phyloP scores from a whole-genome alignment of 1,140 invertebrate genomes.

The Caenorhabditis remanei region DNA sequence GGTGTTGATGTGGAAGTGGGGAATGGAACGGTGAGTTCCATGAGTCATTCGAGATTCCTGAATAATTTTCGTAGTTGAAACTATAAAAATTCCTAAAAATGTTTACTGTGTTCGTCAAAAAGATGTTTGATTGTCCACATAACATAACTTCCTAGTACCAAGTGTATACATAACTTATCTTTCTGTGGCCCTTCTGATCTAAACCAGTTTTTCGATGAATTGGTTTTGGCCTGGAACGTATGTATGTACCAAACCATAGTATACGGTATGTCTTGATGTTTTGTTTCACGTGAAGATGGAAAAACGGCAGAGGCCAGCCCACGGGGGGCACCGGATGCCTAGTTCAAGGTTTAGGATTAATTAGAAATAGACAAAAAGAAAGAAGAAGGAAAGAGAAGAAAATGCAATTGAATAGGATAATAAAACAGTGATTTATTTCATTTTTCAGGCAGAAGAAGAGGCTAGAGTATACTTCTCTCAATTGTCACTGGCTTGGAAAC shows the following conservation, averaged over 20 bases:
- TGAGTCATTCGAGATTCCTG: background rate
- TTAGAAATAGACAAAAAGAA: background rate
- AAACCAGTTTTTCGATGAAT: conserved; percentile 33
- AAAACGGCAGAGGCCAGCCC: background rate
- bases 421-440: conserved; percentile 50
- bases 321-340: background rate
- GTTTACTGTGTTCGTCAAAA: background rate
- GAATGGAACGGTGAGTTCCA: conserved; percentile 33
- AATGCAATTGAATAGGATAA: conserved; percentile 15
- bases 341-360: conserved; percentile 11
- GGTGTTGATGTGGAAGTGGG: conserved; percentile 23
- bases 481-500: conserved; percentile 30
- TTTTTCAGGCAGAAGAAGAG: conserved; percentile 55
- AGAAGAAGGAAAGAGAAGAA: background rate
- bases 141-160: conserved; percentile 45
- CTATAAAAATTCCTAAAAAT: background rate
- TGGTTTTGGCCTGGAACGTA: conserved; percentile 32
- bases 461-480: conserved; percentile 39
- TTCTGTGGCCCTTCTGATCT: background rate
- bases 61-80: no score
- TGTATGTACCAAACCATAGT: conserved; percentile 23
- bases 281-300: conserved; percentile 33
- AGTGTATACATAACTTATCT: conserved; percentile 20
- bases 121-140: conserved; percentile 3
- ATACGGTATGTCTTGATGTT: conserved; percentile 10